Percentiles rank a stretch among this genome's conserved stretches.
Evolutionary conservation across 2,888 invertebrate species (phyloP).

Genomic region (Plagiodera versicolora): DNA sequence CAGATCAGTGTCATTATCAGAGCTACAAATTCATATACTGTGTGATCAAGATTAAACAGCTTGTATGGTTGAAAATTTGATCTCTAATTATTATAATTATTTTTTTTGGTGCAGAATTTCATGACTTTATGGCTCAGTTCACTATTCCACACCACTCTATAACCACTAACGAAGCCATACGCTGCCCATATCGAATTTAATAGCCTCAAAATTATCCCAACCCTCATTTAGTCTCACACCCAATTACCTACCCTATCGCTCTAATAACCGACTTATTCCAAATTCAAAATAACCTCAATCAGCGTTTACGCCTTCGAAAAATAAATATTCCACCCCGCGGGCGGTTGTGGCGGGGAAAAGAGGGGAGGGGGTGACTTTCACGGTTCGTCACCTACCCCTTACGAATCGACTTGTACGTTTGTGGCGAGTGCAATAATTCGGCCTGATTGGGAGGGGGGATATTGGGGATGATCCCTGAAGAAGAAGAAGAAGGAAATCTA

Average conservation of each 20-base stretch:
- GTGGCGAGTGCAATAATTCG: conserved; percentile 53
- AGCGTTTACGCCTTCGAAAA: conserved; percentile 15
- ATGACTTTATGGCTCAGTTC: no score
- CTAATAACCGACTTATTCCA: conserved; percentile 14
- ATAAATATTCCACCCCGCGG: conserved; percentile 16
- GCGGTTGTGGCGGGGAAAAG: conserved; percentile 12
- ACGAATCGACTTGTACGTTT: conserved; percentile 36
- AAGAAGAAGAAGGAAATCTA: conserved; percentile 39
- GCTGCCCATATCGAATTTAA: neutral
- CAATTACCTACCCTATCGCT: conserved; percentile 1
- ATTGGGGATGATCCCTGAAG: conserved; percentile 41
- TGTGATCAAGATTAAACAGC: no score
- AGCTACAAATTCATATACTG: no score
- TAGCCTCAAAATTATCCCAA: neutral
- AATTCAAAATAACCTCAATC: conserved; percentile 14
- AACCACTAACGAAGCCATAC: neutral
- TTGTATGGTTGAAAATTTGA: no score
- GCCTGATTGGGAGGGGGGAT: conserved; percentile 54
- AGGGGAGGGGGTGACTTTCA: conserved; percentile 29
- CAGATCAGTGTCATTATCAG: no score
- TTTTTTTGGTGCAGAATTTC: no score
- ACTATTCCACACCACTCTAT: no score
- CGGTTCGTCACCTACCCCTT: conserved; percentile 23
- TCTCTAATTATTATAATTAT: no score
- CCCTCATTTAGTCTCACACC: neutral